Evolutionary conservation across 2,113 vertebrate genomes (phyloP).

Genomic region (Pseudonaja textilis): DNA sequence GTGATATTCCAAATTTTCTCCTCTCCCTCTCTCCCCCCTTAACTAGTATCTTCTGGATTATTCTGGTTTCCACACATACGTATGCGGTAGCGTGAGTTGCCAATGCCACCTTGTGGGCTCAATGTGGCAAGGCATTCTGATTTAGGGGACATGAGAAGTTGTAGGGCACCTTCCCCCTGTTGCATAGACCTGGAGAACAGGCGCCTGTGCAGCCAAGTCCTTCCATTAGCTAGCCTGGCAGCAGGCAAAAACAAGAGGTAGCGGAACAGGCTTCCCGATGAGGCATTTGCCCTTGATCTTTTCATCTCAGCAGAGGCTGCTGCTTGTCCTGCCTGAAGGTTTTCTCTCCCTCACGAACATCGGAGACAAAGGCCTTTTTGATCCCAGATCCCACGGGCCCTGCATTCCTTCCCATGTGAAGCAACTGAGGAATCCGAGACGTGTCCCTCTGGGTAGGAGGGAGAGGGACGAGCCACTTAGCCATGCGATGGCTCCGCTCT

Average conservation of each 20-base stretch:
- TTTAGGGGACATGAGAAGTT: neutral
- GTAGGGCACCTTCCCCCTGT: neutral
- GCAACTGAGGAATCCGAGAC: constrained; percentile 73
- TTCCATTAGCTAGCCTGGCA: neutral
- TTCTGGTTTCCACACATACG: neutral
- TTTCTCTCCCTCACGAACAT: neutral
- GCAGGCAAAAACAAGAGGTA: neutral
- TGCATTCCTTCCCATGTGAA: constrained; percentile 34
- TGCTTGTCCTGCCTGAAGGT: neutral
- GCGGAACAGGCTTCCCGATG: neutral
- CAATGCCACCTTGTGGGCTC: constrained; percentile 25
- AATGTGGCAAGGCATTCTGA: neutral
- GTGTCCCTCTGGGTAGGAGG: neutral
- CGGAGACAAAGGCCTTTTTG: constrained; percentile 21
- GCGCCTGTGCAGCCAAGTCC: neutral
- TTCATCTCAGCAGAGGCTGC: neutral
- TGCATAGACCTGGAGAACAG: neutral
- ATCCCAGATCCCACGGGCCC: constrained; percentile 9
- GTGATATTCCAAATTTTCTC: neutral
- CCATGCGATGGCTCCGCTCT: constrained; percentile 36
- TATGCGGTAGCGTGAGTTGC: neutral
- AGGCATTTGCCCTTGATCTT: neutral
- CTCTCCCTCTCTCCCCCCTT: neutral
- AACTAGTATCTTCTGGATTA: constrained; percentile 10
- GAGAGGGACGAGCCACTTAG: constrained; percentile 48